Base-by-base conservation (phyloP, 2,113 vertebrate species). In the Chaetodon auriga region DNA sequence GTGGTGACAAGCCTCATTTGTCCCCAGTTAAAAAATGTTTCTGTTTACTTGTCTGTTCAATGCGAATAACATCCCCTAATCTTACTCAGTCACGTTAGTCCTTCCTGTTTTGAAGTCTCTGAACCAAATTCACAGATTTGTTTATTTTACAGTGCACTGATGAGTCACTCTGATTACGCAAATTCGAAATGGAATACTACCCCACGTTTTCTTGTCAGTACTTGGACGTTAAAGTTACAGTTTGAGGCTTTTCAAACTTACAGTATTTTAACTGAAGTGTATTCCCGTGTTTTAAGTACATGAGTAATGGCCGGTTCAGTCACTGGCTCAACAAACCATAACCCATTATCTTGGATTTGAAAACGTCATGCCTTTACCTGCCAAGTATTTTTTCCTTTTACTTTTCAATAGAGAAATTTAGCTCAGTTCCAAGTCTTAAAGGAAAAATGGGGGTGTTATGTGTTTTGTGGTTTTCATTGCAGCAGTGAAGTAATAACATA, bases 1-100 rank as follows among this genome's bases (percentile, higher is more conserved):
- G 79, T 64, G 58, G 76, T 84, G 62, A 91, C 87, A 90, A 88
- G 74, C 72, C 69, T 76, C 80, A 75, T 90, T 92, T 91, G 85
- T 90, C 71, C 65, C 70, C 66, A 48, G 54, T 45, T 80, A 51
- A 71, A 70, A 82, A 76, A 57, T 72, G 21, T 57, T 69, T 49
- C 58, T 84, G 64, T 86, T 85, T 89, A 77, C 70, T 51, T 1
- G 8, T 69, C 65, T 66, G 45, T 55, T 23, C 23, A n/a, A 21
- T 63, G 49, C 38, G 69, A 78, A 57, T n/a, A 78, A 62, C 62
- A 69, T 38, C 49, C 60, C 46, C 81, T 72, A 68, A 86, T 80
- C 77, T 65, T 54, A 10, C 53, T 74, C 14, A 77, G 71, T 68
- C 51, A 82, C 19, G 9, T 78, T 61, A 61, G 41, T 43, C 16